phyloP scores from a whole-genome alignment of 2,113 vertebrate genomes.

The Tylochromis polylepis region DNA sequence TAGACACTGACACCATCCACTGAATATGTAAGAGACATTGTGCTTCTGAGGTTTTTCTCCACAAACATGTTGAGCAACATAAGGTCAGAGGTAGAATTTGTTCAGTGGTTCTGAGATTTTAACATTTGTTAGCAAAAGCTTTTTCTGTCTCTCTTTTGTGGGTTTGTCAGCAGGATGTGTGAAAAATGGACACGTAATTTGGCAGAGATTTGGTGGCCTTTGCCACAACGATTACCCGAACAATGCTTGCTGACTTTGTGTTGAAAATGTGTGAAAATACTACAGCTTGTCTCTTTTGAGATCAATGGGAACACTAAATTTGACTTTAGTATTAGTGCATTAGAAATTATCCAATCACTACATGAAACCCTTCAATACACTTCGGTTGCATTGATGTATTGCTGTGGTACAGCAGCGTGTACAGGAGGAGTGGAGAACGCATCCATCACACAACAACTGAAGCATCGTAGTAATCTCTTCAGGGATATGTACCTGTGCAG shows the following conservation, averaged over 20 bases:
- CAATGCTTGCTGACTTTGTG: background rate
- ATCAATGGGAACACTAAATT: background rate
- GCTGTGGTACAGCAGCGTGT: background rate
- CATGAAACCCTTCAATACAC: background rate
- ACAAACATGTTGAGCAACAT: background rate
- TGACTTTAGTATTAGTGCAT: background rate
- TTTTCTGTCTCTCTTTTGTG: background rate
- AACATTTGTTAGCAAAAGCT: background rate
- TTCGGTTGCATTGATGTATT: background rate
- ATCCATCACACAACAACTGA: background rate
- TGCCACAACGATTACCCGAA: background rate
- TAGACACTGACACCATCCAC: background rate
- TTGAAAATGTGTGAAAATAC: background rate
- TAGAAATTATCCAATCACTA: background rate
- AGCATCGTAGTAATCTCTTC: background rate
- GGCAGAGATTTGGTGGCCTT: background rate
- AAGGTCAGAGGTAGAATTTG: background rate
- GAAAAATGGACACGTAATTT: background rate
- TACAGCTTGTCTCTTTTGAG: background rate
- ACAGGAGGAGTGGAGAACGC: background rate
- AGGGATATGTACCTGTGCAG: constrained; percentile 71
- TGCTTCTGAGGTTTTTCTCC: background rate
- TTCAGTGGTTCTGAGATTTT: background rate
- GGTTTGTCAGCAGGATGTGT: background rate
- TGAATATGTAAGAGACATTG: background rate